phyloP scores from a whole-genome alignment of 1,140 invertebrate species.

The Radopholus similis region DNA sequence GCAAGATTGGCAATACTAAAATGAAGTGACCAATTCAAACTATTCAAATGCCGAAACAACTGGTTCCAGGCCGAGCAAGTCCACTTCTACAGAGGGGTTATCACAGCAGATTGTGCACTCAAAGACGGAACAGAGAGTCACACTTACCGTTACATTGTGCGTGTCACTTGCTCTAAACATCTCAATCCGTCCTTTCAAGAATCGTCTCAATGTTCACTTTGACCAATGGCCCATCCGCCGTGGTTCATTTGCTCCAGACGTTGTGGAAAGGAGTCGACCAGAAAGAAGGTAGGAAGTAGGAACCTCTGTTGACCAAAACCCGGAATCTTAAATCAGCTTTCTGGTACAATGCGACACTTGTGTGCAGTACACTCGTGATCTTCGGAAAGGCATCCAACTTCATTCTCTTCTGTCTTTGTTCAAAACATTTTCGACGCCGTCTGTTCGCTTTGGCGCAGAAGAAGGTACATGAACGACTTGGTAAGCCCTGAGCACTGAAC shows the following conservation, averaged over 20 bases:
- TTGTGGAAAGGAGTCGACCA: constrained; percentile 8
- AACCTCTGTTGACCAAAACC: too few species aligned
- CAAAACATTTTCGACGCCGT: constrained; percentile 52
- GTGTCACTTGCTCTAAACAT: not conserved
- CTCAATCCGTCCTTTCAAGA: not conserved
- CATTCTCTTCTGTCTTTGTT: constrained; percentile 56
- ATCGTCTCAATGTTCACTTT: constrained; percentile 57
- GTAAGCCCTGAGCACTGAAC: too few species aligned
- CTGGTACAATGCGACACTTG: constrained; percentile 5
- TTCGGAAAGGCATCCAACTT: constrained; percentile 57
- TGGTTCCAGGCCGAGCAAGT: constrained; percentile 10
- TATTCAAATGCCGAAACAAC: not conserved
- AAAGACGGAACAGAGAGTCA: constrained; percentile 53
- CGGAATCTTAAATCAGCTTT: not conserved
- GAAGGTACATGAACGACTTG: constrained; percentile 43
- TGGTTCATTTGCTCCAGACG: constrained; percentile 48
- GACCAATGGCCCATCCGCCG: constrained; percentile 55
- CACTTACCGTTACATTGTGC: constrained; percentile 50
- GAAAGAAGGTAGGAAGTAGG: not conserved
- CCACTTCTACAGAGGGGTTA: constrained; percentile 30
- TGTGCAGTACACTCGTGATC: constrained; percentile 51
- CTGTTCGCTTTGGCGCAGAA: constrained; percentile 53
- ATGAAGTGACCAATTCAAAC: not conserved
- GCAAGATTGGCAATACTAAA: constrained; percentile 16
- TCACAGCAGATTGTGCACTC: constrained; percentile 37